These are phyloP conservation scores for Coregonus suidteri DNA, from an alignment of 2,797 vertebrate species.

Conservation along the genomic window DNA sequence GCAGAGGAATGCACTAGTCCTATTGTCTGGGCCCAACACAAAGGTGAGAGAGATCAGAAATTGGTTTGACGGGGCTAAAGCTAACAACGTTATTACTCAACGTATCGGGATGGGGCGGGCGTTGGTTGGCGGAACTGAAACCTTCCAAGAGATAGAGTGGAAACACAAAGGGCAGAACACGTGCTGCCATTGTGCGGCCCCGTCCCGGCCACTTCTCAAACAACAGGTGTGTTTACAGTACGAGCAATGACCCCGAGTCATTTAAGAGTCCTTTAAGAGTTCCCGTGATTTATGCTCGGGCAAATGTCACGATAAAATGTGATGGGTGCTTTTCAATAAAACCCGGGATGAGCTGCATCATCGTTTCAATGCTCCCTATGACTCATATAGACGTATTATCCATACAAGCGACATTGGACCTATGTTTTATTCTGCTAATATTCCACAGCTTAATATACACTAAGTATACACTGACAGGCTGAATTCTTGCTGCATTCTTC, in stretches of 20 bases:
- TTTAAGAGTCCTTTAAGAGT: slow-evolving; percentile 45
- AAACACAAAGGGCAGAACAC: slow-evolving; percentile 74
- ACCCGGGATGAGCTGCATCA: slow-evolving; percentile 55
- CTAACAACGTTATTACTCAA: slow-evolving; percentile 66
- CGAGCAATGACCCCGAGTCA: slow-evolving; percentile 56
- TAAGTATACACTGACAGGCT: background rate
- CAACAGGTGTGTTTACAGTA: slow-evolving; percentile 70
- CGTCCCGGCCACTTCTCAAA: slow-evolving; percentile 73
- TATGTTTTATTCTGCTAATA: background rate
- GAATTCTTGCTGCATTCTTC: slow-evolving; percentile 23
- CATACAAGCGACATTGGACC: background rate
- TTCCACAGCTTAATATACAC: background rate
- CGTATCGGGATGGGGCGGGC: slow-evolving; percentile 64
- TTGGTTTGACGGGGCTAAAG: slow-evolving; percentile 60
- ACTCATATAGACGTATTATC: slow-evolving; percentile 31
- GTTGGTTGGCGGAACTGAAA: slow-evolving; percentile 59
- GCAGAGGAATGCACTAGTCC: slow-evolving; percentile 56
- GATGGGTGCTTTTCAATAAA: slow-evolving; percentile 48
- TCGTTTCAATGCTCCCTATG: slow-evolving; percentile 56
- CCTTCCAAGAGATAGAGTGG: slow-evolving; percentile 66
- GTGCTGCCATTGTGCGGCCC: slow-evolving; percentile 62
- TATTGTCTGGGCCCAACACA: slow-evolving; percentile 52
- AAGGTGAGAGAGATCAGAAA: slow-evolving; percentile 55
- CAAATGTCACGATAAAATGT: slow-evolving; percentile 58
- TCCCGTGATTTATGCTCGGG: slow-evolving; percentile 65